Conservation (phyloP, 2,888 invertebrate species). For the Podotricha telesiphe region DNA sequence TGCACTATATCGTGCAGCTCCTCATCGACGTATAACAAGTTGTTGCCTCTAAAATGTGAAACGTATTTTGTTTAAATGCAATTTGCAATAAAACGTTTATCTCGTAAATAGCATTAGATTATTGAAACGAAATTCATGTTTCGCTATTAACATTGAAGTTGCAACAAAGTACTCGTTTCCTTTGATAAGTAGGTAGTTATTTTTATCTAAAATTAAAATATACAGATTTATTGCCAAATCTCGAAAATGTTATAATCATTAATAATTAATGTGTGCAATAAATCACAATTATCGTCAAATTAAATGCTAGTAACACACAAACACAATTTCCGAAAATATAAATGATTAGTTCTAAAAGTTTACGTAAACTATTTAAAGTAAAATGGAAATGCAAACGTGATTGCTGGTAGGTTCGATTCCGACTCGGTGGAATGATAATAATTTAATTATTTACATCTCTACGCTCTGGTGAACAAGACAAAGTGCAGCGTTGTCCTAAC, state of each 20-base stretch:
- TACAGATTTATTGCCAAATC: constrained; percentile 6
- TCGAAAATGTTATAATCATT: constrained; percentile 3
- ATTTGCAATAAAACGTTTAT: constrained; percentile 19
- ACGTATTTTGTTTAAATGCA: constrained; percentile 13
- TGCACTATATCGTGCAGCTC: constrained; percentile 65
- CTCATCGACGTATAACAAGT: constrained; percentile 59
- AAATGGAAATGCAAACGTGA: too few species aligned
- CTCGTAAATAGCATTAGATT: constrained; percentile 2
- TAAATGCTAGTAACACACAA: neutral
- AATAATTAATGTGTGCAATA: constrained; percentile 14
- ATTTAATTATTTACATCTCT: too few species aligned
- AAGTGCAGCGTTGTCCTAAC: too few species aligned
- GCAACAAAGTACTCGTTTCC: constrained; percentile 34
- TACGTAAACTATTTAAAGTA: too few species aligned
- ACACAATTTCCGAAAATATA: neutral
- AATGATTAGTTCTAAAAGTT: neutral
- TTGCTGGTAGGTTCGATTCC: too few species aligned
- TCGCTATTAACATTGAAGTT: constrained; percentile 22
- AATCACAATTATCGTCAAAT: constrained; percentile 21
- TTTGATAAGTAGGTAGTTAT: constrained; percentile 13
- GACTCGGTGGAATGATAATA: too few species aligned
- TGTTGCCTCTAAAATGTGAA: constrained; percentile 58
- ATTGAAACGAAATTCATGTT: constrained; percentile 24
- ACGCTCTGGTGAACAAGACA: too few species aligned
- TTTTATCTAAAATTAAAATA: constrained; percentile 30